phyloP scores from a whole-genome alignment of 2,797 vertebrate species.

The Tenualosa ilisha region DNA sequence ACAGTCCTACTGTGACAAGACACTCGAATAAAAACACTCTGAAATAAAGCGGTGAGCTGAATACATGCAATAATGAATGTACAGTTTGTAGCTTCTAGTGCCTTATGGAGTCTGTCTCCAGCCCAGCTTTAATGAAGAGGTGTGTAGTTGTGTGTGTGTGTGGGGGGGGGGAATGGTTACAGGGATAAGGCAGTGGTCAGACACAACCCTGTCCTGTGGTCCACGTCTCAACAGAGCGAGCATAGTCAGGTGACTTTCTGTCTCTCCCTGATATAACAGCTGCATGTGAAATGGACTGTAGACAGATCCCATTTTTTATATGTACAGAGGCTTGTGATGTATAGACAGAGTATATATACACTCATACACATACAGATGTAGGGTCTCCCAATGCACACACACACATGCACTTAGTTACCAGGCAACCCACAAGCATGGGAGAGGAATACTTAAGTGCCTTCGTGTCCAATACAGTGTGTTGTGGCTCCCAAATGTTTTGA shows the following conservation, averaged over 20 bases:
- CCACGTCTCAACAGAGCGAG: not conserved
- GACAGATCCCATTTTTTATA: not conserved
- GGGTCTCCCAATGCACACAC: conserved; percentile 28
- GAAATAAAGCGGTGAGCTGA: not conserved
- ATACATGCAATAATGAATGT: not conserved
- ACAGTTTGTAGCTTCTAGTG: not conserved
- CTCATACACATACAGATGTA: conserved; percentile 40
- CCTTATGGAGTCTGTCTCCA: not conserved
- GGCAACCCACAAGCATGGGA: conserved; percentile 45
- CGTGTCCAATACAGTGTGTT: conserved; percentile 43
- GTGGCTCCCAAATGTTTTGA: conserved; percentile 32
- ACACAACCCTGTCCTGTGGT: not conserved
- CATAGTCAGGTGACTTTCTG: not conserved
- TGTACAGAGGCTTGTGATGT: not conserved
- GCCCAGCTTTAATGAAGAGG: not conserved
- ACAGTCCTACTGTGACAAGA: not conserved
- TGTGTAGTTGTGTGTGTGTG: not conserved
- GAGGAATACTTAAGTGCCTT: conserved; percentile 46
- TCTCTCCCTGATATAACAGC: not conserved
- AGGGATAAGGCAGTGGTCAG: not conserved
- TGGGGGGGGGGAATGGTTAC: no score
- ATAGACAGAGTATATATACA: conserved; percentile 24
- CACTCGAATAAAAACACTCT: not conserved
- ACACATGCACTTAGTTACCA: conserved; percentile 45
- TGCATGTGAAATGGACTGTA: not conserved